Base-by-base conservation (phyloP, 2,888 invertebrate genomes). In the Mesodorylaimus sp. region DNA sequence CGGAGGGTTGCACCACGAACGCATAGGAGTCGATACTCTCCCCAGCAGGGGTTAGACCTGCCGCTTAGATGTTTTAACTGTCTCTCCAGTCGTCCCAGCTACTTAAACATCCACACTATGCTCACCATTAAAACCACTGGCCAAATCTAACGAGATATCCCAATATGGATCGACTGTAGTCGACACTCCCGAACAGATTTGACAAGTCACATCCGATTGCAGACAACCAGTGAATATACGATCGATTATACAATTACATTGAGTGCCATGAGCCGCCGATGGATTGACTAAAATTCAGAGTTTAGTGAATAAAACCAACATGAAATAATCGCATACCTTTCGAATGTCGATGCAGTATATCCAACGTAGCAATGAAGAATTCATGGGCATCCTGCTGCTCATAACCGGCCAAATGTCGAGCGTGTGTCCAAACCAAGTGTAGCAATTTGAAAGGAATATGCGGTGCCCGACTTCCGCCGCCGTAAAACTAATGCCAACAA, bases 351-450 rank as follows among this genome's bases (percentile, higher is more conserved):
- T 93, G 93, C 53, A 95, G 72, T 10, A 91, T 82, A 65, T 91
- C 85, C 45, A 95, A 75, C 0, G 87, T 84, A 36, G 91, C 88
- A 57, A 95, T 89, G 66, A 95, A 87, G 72, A 95, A 95, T 73
- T 97, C 95, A 65, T 97, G 95, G 25, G 95, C 95, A 68, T 97
- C 95, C 68, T 95, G 93, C 66, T 95, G 93, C 66, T 89, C 86
- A 67, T 89, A 87, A 47, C 89, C 88, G 27, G 89, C 87, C 59
- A 93, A 75, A 68, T 91, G 86, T 50, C 81, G 78, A 42, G 87
- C 88, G 70, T 91, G 86, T n/a, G 84, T 87, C 91, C 89, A 95
- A 62, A 89, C 88, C 64, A 89, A 74, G 71, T 89, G 84, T 55
- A 95, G 75, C 53, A 95, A 73, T 44, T 84, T 80, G 68, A 85